phyloP scores from a whole-genome alignment of 2,113 vertebrate species.

The Mus pahari region DNA sequence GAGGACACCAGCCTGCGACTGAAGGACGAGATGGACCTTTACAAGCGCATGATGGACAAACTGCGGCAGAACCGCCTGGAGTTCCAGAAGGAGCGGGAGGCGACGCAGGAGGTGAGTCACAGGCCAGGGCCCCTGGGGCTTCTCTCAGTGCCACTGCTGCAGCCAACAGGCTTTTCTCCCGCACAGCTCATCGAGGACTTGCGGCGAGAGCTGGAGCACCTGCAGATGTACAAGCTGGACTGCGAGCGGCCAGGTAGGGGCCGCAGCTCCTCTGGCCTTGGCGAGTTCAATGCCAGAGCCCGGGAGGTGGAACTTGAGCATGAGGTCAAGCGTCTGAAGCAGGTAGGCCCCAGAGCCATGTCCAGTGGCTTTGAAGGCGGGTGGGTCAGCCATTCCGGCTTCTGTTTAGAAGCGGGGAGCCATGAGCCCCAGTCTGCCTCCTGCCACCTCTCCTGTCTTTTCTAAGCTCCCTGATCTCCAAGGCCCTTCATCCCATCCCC shows the following conservation, averaged over 20 bases:
- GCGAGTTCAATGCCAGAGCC: conserved; percentile 92
- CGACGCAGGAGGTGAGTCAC: conserved; percentile 93
- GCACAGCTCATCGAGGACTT: conserved; percentile 96
- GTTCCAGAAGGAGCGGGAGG: conserved; percentile 96
- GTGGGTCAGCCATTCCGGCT: rapidly evolving
- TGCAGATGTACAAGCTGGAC: conserved; percentile 97
- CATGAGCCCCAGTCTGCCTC: rapidly evolving
- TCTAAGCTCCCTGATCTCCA: rapidly evolving
- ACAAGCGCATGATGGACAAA: conserved; percentile 98
- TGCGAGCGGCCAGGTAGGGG: conserved; percentile 91
- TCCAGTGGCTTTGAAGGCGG: background rate
- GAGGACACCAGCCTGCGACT: conserved; percentile 95
- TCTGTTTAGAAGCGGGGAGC: background rate
- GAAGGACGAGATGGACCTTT: conserved; percentile 97
- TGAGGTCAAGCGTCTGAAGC: conserved; percentile 96
- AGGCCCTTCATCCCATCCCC: background rate
- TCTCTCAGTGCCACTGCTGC: background rate
- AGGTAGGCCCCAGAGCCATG: conserved; percentile 86
- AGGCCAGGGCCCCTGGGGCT: rapidly evolving
- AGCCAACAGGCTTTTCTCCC: background rate
- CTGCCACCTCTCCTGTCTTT: background rate
- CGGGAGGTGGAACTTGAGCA: conserved; percentile 97
- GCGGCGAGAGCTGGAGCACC: conserved; percentile 94
- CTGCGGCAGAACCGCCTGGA: conserved; percentile 94
- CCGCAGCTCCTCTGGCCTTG: conserved; percentile 89